These are phyloP conservation scores for Etheostoma spectabile DNA, from an alignment of 2,113 vertebrate genomes.

Conservation along the genomic window DNA sequence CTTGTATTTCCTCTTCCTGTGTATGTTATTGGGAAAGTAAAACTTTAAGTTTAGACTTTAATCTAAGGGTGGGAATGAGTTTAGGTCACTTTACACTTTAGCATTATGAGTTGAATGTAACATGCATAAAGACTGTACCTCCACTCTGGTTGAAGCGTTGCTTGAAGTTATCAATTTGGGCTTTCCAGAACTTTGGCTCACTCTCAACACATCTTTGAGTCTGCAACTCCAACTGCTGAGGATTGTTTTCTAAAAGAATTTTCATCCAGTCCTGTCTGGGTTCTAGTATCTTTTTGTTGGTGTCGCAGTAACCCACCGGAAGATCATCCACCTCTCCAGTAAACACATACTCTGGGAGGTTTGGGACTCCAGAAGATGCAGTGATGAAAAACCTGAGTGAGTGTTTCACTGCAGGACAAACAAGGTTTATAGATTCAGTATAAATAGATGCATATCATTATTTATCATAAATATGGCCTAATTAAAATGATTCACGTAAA, in stretches of 20 bases:
- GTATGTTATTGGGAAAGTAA: no score
- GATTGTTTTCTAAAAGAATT: not conserved
- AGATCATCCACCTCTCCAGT: conserved; percentile 42
- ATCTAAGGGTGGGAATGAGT: no score
- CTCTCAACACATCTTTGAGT: no score
- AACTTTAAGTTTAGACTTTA: no score
- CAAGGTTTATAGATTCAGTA: no score
- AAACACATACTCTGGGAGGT: conserved; percentile 60
- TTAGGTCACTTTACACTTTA: no score
- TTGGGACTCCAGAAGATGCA: not conserved
- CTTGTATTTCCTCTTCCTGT: no score
- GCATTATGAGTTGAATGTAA: no score
- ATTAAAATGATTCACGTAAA: no score
- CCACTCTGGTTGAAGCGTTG: conserved; percentile 59
- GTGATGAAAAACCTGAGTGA: conserved; percentile 57
- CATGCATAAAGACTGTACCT: conserved; percentile 35
- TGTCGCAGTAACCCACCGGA: conserved; percentile 27
- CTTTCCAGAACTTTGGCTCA: no score
- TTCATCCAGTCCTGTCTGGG: conserved; percentile 64
- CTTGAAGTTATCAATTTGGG: no score
- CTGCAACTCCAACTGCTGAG: rapidly evolving
- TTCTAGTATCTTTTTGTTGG: not conserved
- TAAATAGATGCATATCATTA: not conserved
- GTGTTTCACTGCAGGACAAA: conserved; percentile 35
- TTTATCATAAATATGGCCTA: no score